Conservation (phyloP, 2,888 invertebrate species). For the Rhingia campestris region DNA sequence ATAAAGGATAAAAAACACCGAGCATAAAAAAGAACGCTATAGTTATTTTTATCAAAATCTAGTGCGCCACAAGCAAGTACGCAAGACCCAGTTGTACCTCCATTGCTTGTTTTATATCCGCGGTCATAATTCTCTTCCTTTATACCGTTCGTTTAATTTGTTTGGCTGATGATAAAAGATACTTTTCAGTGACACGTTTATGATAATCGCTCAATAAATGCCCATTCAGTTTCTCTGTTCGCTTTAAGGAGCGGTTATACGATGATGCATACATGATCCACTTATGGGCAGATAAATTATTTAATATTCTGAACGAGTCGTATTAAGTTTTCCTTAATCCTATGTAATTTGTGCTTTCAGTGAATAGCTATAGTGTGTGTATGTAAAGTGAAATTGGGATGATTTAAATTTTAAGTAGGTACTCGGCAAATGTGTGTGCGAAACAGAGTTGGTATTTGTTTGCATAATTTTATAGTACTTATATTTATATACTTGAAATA, state of each 20-base stretch:
- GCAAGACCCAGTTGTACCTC: neutral
- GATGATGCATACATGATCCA: conserved; percentile 25
- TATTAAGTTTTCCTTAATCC: conserved; percentile 29
- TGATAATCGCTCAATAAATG: conserved; percentile 54
- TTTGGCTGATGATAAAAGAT: conserved; percentile 18
- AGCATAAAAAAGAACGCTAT: no score
- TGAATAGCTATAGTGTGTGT: no score
- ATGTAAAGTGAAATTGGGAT: no score
- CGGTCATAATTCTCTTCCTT: conserved; percentile 1
- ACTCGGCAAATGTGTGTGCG: no score
- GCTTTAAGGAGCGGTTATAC: conserved; percentile 14
- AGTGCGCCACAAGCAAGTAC: no score
- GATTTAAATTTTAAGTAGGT: no score
- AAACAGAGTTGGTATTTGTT: no score
- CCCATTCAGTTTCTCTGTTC: conserved; percentile 11
- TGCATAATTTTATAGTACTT: no score
- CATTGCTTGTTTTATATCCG: conserved; percentile 9
- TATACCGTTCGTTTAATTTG: neutral
- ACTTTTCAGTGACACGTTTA: conserved; percentile 52
- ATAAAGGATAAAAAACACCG: no score
- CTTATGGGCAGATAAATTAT: conserved; percentile 44
- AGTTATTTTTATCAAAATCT: no score
- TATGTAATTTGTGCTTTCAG: conserved; percentile 5
- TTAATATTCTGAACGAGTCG: conserved; percentile 45
- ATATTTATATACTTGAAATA: no score